A percentile compares a stretch with the other conserved stretches of the same genome.
phyloP scores from a whole-genome alignment of 2,113 vertebrate genomes.

The Scytalopus superciliaris region DNA sequence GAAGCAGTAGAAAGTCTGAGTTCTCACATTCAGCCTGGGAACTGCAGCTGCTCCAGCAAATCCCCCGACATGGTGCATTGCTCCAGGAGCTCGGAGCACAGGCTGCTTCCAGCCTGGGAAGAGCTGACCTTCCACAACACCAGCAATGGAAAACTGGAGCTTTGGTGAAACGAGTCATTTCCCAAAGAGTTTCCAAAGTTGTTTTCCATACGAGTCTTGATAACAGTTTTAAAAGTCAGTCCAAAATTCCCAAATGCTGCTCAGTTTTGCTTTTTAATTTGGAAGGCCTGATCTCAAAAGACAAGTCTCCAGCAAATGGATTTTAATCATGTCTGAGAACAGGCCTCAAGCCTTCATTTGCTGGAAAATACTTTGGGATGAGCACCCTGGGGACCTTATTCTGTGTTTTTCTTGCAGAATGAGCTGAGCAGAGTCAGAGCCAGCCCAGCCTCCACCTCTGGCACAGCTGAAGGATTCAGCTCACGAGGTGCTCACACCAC shows the following conservation, averaged over 20 bases:
- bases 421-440: not conserved
- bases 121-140: not conserved
- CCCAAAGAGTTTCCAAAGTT: not conserved
- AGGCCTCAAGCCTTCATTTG: not conserved
- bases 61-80: accelerated
- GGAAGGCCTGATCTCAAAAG: not conserved
- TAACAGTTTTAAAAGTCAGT: not conserved
- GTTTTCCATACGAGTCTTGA: not conserved
- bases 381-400: not conserved
- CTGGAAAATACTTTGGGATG: not conserved
- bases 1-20: accelerated
- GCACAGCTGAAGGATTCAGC: too few relatives aligned
- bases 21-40: not conserved
- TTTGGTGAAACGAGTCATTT: accelerated
- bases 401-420: not conserved
- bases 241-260: not conserved
- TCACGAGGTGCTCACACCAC: not conserved
- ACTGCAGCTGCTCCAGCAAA: not conserved
- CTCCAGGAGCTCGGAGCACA: not conserved
- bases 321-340: not conserved
- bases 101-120: not conserved
- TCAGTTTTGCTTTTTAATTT: not conserved
- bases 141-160: too few relatives aligned
- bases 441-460: not conserved
- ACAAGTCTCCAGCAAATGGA: not conserved